phyloP scores from a whole-genome alignment of 2,888 invertebrate species.

The Frankliniella intonsa region DNA sequence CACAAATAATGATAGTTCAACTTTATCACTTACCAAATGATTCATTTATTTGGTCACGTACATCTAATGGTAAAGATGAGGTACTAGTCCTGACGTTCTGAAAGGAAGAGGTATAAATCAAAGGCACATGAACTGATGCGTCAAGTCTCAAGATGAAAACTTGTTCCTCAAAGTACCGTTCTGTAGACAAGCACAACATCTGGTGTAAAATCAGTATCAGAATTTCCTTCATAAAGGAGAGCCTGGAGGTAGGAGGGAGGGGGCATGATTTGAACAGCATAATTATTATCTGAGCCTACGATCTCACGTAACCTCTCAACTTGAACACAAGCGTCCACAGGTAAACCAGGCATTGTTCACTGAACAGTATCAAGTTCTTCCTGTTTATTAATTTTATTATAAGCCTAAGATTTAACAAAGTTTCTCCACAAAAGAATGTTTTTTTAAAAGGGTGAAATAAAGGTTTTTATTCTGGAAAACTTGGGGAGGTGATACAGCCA shows the following conservation, averaged over 20 bases:
- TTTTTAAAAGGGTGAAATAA: too few species aligned
- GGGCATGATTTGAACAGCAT: slow-evolving; percentile 1
- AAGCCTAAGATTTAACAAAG: too few species aligned
- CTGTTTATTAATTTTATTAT: too few species aligned
- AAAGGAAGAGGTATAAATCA: neutral
- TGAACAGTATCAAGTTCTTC: neutral
- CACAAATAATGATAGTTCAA: neutral
- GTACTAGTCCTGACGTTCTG: neutral
- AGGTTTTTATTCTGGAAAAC: too few species aligned
- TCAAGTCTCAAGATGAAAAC: neutral
- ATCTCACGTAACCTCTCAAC: neutral
- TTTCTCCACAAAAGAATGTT: too few species aligned
- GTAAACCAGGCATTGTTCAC: slow-evolving; percentile 1
- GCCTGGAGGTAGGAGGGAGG: neutral
- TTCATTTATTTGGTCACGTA: neutral
- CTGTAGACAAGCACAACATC: neutral
- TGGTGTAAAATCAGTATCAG: neutral
- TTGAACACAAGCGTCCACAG: neutral
- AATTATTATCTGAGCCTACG: neutral
- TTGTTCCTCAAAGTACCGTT: neutral
- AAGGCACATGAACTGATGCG: neutral
- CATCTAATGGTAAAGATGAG: neutral
- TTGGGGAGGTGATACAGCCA: too few species aligned
- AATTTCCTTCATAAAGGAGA: neutral
- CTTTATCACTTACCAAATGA: neutral